Base-by-base conservation (phyloP, 1,140 invertebrate genomes). In the Aplysia californica region DNA sequence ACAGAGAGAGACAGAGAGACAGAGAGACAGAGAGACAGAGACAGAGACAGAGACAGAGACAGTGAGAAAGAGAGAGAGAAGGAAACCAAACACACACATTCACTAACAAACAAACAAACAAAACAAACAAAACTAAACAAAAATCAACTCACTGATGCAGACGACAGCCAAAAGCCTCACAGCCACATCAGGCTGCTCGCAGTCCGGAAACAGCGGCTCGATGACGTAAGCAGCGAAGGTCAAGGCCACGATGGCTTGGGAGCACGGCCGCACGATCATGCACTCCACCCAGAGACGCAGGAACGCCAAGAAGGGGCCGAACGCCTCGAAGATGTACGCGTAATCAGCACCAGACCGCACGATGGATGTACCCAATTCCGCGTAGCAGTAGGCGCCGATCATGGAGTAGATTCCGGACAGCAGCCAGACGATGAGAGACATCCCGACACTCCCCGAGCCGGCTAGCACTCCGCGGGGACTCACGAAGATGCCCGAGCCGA, bases 401-500 rank as follows among this genome's bases (percentile, higher is more conserved):
- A 96, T 91, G 0, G 95, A 96, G 72, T 96, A 92, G 2, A 95
- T 76, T 72, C 96, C 96, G 84, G 95, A 96, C 2, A 93, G 87
- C 3, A 92, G 91, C 96, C 96, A 97, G 38, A 97, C 91, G 21
- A 97, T 89, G 0, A 97, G 90, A 80, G 95, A 95, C 77, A 96
- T 90, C n/a, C 93, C 95, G 0, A 97, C 93, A 10, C 95, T 97
- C 21, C 95, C 95, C 1, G 95, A 94, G 85, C 94, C 92, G 79
- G 93, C 87, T 20, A 97, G 88, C 0, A 96, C 95, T 75, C 97
- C 95, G 85, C 95, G 97, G 0, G 98, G 98, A 15, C 97, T 97
- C 15, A 99, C 95, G 89, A 99, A 99, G 86, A 99, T 97, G 56
- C 96, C 96, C 3, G 96, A 96, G 1, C 89, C 89, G 64, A 89